These are phyloP conservation scores for Micropterix aruncella DNA, from an alignment of 2,888 invertebrate genomes.

Conservation along the genomic window DNA sequence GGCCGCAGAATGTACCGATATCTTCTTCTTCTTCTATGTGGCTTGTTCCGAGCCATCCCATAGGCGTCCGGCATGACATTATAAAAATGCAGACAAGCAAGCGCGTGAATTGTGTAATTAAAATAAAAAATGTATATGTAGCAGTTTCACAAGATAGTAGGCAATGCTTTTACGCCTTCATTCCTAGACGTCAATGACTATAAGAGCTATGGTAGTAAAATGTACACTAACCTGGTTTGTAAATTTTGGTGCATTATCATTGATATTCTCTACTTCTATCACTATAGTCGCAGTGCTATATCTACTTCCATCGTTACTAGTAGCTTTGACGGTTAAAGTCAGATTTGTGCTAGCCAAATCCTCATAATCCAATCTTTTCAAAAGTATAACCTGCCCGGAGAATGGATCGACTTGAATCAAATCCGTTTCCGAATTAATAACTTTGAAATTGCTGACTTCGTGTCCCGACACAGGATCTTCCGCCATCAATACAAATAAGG, in stretches of 20 bases:
- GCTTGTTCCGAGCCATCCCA: too few relatives aligned
- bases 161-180: too few relatives aligned
- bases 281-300: constrained; percentile 53
- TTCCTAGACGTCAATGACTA: too few relatives aligned
- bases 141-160: too few relatives aligned
- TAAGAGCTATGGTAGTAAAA: too few relatives aligned
- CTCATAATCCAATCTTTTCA: constrained; percentile 66
- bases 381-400: constrained; percentile 62
- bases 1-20: too few relatives aligned
- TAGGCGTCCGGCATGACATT: too few relatives aligned
- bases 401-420: constrained; percentile 44
- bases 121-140: too few relatives aligned
- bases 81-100: too few relatives aligned
- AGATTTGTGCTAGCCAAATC: constrained; percentile 43
- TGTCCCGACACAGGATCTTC: constrained; percentile 55
- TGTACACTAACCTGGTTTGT: constrained; percentile 35
- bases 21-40: too few relatives aligned
- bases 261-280: constrained; percentile 58
- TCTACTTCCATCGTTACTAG: constrained; percentile 34
- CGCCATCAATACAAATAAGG: constrained; percentile 51
- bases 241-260: constrained; percentile 66
- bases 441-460: constrained; percentile 43
- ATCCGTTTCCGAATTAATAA: constrained; percentile 38
- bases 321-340: constrained; percentile 41
- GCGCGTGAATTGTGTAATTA: too few relatives aligned